Evolutionary conservation across 2,888 invertebrate species (phyloP).

Genomic region (Sesamia inferens): DNA sequence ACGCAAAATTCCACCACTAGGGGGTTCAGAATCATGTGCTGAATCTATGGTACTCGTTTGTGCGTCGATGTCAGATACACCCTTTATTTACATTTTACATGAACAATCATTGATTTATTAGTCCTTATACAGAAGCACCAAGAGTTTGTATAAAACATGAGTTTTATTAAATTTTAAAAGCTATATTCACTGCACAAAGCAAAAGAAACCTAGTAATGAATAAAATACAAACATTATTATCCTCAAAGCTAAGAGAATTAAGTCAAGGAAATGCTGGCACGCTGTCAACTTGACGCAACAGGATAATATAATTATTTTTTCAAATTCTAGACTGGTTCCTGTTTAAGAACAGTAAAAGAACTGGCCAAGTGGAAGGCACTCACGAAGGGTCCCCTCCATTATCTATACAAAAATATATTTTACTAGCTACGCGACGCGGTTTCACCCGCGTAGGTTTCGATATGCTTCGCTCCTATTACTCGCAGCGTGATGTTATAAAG

Average conservation of each 20-base stretch:
- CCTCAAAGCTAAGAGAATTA: background rate
- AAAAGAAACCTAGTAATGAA: constrained; percentile 5
- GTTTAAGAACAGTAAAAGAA: background rate
- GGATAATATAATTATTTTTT: constrained; percentile 6
- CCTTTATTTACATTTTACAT: too few species aligned
- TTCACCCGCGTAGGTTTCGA: too few species aligned
- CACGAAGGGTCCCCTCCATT: too few species aligned
- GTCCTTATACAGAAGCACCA: background rate
- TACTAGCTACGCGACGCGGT: too few species aligned
- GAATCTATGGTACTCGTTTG: too few species aligned
- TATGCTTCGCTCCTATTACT: too few species aligned
- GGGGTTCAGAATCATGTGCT: too few species aligned
- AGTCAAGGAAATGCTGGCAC: constrained; percentile 35
- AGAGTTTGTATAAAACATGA: background rate
- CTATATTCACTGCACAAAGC: background rate
- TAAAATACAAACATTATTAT: constrained; percentile 15
- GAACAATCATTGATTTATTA: background rate
- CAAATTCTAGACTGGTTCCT: background rate
- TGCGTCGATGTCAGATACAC: too few species aligned
- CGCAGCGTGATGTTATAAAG: too few species aligned
- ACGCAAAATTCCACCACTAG: too few species aligned
- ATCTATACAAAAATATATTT: too few species aligned
- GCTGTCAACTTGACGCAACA: constrained; percentile 24
- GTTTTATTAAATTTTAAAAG: background rate
- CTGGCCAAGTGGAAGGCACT: background rate